Evolutionary conservation across 2,113 vertebrate genomes (phyloP), one percentile per base, ranked within the genome.

Genomic region (Anarrhichthys ocellatus): DNA sequence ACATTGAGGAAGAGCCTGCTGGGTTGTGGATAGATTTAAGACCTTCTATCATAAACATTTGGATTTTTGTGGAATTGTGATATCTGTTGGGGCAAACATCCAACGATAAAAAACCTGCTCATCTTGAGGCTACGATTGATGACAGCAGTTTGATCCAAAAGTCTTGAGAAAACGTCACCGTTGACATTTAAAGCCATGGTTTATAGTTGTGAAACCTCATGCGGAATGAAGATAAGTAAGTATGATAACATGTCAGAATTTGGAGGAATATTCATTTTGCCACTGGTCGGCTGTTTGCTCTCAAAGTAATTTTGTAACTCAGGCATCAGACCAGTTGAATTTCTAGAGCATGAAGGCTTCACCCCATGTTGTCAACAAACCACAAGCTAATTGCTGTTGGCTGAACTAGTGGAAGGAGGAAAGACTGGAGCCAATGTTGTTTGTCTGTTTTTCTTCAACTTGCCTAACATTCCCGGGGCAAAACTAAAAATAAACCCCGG

Each of bases 321-420:
- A 4, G 14, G 32, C 78, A 56, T 75, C 27, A 29, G 70, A 78
- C 22, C 50, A 42, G 58, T 69, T 81, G 29, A 63, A 52, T 78
- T 48, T 80, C 58, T 22, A 52, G 48, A 67, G 65, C 82, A 63
- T 61, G 32, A 70, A 44, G 42, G 46, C 46, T 18, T 83, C 46
- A 58, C 61, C 42, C 36, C 52, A n/a, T 14, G 34, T 66, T 78
- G 24, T 84, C 73, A 82, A 65, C 71, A 80, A 74, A 80, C 66
- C 64, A n/a, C 65, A 59, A 34, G 77, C 83, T 85, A 83, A 83
- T 83, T 78, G 54, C 73, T 76, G 54, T 73, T 83, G 66, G 74
- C 80, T 78, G 22, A 8, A 54, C 64, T 29, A n/a, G 68, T 67
- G 24, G 56, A 78, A 36, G 42, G 14, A 66, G 22, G 46, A 54